Evolutionary conservation across 2,888 invertebrate species (phyloP), one percentile per base, ranked within the genome.

Genomic region (Coecobrya sp.): DNA sequence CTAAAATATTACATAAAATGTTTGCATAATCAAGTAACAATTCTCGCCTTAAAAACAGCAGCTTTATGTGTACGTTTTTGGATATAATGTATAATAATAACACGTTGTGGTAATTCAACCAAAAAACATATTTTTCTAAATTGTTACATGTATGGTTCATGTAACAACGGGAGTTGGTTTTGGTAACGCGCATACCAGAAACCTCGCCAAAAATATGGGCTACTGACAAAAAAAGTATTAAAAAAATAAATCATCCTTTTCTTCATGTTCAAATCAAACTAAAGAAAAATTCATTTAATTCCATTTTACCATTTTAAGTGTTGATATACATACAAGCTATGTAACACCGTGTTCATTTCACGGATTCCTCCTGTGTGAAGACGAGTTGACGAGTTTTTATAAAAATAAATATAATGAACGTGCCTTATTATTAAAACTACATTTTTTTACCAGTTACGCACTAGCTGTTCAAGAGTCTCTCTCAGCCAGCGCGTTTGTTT

Each of bases 11-110:
- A 36, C 36, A n/a, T 36, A 70, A n/a, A n/a, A 70, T 70, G n/a
- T 70, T 36, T 70, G n/a, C 70, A 70, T 70, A 65, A 65, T 65
- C n/a, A 36, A 70, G 3, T 36, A 70, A n/a, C 70, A 16, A 70
- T 36, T n/a, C n/a, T 36, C 36, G 36, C n/a, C n/a, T n/a, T n/a
- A 70, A 36, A 36, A 36, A n/a, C n/a, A n/a, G n/a, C 36, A 36
- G 36, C 7, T 36, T 36, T 36, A 36, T 7, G n/a, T n/a, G n/a
- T 36, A 7, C 36, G 36, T 36, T 13, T 13, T 49, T 49, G 49
- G 49, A 49, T 49, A 49, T 49, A 13, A 49, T 49, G 5, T 10
- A 49, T 11, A 49, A 49, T 13, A 13, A 49, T 13, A 49, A 49
- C 1, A 13, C 49, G 65, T 30, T 68, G 65, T 30, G 65, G 16